phyloP scores from a whole-genome alignment of 1,140 invertebrate genomes.

The Heliconius melpomene region DNA sequence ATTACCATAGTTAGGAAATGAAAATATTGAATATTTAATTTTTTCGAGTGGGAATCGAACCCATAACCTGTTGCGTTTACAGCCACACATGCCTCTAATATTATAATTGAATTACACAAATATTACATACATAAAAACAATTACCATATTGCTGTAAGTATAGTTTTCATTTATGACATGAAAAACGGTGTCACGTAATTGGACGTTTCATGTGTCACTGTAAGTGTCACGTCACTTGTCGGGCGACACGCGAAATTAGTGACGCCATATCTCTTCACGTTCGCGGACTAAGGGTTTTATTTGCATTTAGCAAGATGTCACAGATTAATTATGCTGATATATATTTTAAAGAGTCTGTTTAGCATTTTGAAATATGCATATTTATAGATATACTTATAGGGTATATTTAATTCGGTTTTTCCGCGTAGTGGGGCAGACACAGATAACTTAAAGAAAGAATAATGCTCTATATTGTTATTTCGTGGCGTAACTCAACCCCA shows the following conservation, averaged over 20 bases:
- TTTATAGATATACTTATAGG: too few relatives aligned
- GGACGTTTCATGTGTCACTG: background rate
- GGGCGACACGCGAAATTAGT: background rate
- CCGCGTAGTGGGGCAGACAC: too few relatives aligned
- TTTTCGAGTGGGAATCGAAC: too few relatives aligned
- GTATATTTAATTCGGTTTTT: too few relatives aligned
- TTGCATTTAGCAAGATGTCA: background rate
- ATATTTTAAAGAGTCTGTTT: background rate
- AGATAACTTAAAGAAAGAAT: too few relatives aligned
- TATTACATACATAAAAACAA: background rate
- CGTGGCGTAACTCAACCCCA: too few relatives aligned
- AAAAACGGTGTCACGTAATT: constrained; percentile 3
- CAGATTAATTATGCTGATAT: background rate
- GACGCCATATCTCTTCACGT: background rate
- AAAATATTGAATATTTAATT: too few relatives aligned
- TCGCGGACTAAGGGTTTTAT: background rate
- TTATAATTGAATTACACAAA: background rate
- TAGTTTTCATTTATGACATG: constrained; percentile 3
- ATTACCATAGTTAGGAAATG: too few relatives aligned
- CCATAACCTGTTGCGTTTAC: too few relatives aligned
- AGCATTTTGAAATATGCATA: background rate
- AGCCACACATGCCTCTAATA: background rate
- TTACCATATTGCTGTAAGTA: background rate
- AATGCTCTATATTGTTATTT: too few relatives aligned
- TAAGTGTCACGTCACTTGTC: constrained; percentile 6